Evolutionary conservation across 1,140 invertebrate genomes (phyloP).

Genomic region (Gonatopus flavifemur): DNA sequence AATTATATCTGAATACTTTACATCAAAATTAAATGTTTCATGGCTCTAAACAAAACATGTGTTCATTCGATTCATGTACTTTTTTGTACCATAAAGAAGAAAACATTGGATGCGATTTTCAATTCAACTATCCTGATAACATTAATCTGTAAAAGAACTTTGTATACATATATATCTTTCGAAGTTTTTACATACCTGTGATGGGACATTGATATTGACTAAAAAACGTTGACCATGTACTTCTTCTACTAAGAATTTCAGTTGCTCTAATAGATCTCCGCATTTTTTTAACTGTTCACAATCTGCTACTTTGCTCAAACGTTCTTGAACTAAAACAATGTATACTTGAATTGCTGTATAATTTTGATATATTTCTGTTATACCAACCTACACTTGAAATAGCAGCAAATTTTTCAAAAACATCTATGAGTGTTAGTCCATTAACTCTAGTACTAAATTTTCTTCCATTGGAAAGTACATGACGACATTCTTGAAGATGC

Average conservation of each 20-base stretch:
- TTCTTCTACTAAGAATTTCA: constrained; percentile 49
- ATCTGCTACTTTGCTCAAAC: constrained; percentile 41
- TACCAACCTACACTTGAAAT: constrained; percentile 44
- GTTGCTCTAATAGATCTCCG: constrained; percentile 46
- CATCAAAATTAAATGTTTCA: too few relatives aligned
- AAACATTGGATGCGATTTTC: too few relatives aligned
- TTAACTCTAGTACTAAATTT: constrained; percentile 49
- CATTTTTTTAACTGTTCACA: constrained; percentile 39
- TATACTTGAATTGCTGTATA: too few relatives aligned
- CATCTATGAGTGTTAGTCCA: constrained; percentile 45
- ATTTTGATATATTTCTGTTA: too few relatives aligned
- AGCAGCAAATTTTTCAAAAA: constrained; percentile 53
- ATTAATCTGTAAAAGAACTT: too few relatives aligned
- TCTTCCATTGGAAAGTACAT: constrained; percentile 41
- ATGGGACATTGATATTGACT: constrained; percentile 54
- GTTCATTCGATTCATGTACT: too few relatives aligned
- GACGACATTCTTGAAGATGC: constrained; percentile 52
- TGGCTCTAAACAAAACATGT: too few relatives aligned
- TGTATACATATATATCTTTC: too few relatives aligned
- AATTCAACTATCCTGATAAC: too few relatives aligned
- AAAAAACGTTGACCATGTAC: constrained; percentile 46
- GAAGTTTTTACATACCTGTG: constrained; percentile 42
- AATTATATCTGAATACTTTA: background rate
- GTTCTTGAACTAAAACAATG: constrained; percentile 44
- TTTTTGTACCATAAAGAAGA: too few relatives aligned